Base-by-base conservation (phyloP, 2,888 invertebrate species). In the Homarus gammarus region DNA sequence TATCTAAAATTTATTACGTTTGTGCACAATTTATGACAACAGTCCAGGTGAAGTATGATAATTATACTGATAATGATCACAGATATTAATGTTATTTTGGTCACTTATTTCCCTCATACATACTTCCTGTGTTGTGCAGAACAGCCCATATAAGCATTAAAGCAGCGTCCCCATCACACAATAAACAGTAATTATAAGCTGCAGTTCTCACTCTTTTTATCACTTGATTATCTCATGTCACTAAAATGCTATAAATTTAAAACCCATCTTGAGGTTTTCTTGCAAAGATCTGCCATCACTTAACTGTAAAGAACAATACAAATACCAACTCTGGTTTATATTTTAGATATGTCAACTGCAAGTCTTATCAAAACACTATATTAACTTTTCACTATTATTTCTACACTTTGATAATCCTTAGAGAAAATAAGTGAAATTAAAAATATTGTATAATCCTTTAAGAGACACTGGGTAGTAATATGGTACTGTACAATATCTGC, bases 41-140 rank as follows among this genome's bases (percentile, higher is more conserved):
- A 75, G 51, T 75, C 36, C 33, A 33, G 75, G 40, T 81, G 40
- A 27, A n/a, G 56, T 27, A 73, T 49, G 75, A 75, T 61, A 38
- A 75, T 56, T 75, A 75, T 84, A 84, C 82, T 87, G 88, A 72
- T 89, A 38, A 89, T 64, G 78, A 89, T 89, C 88, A 89, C 88
- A 89, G 88, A 89, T 78, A 89, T 84, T 75, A 61, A 68, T 75
- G 77, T 70, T 64, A 77, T 81, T 70, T 64, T 22, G 33, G n/a
- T n/a, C 38, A n/a, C 56, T 64, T 77, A 40, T 33, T 44, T 68
- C 27, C 68, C 49, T 49, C 31, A 27, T 10, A 27, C 44, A 84
- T 8, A 56, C 38, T 56, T 73, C 51, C 40, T 72, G 75, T 75
- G 64, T 84, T 72, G 51, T 84, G 84, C 72, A 51, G 33, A 38